These are phyloP conservation scores for Meta bourneti DNA, from an alignment of 2,888 invertebrate species.

Conservation along the genomic window DNA sequence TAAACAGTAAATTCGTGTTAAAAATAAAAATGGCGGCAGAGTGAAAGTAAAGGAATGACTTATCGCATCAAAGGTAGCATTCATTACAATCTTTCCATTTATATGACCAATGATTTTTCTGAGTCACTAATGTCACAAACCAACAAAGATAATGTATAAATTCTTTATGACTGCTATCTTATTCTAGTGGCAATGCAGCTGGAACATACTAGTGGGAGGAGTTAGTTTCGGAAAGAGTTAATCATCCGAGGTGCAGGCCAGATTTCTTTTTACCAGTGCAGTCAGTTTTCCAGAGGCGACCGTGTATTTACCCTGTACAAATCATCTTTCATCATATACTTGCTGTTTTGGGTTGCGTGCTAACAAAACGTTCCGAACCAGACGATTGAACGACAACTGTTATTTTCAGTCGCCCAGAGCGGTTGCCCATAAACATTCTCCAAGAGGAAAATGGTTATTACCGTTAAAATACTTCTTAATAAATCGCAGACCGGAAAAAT, in stretches of 20 bases:
- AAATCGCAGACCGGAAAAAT: neutral
- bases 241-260: neutral
- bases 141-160: too few species aligned
- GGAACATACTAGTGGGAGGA: neutral
- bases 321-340: slow-evolving; percentile 30
- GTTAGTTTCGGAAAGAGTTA: neutral
- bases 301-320: slow-evolving; percentile 35
- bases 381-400: slow-evolving; percentile 39
- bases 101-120: too few species aligned
- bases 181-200: neutral
- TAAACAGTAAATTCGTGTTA: too few species aligned
- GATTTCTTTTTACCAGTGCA: neutral
- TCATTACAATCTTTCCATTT: too few species aligned
- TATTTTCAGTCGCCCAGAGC: slow-evolving; percentile 12
- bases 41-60: too few species aligned
- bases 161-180: too few species aligned
- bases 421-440: slow-evolving; percentile 27
- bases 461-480: neutral
- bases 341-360: slow-evolving; percentile 34
- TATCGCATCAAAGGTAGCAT: too few species aligned
- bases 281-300: slow-evolving; percentile 56
- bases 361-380: slow-evolving; percentile 37
- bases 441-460: neutral
- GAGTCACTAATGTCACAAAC: too few species aligned
- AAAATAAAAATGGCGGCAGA: too few species aligned